A percentile compares a stretch with the other conserved stretches of the same genome.
These are phyloP conservation scores for Emydura subglobosa DNA, from an alignment of 2,113 vertebrate genomes.

Conservation along the genomic window DNA sequence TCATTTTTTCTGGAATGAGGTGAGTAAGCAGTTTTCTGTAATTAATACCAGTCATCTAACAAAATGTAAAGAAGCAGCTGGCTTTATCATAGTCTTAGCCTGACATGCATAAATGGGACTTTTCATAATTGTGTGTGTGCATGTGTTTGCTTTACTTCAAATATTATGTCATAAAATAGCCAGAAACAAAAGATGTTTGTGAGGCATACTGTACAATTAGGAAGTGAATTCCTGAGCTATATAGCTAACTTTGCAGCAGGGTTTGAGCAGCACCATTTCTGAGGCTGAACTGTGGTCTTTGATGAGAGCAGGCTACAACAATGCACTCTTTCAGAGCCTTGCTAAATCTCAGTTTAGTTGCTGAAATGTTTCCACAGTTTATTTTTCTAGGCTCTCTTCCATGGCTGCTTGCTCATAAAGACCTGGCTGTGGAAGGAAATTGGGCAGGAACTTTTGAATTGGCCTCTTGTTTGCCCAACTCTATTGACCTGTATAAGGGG, in stretches of 20 bases:
- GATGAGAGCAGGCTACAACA: slow-evolving; percentile 82
- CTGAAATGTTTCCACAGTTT: slow-evolving; percentile 83
- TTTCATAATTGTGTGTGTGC: not conserved
- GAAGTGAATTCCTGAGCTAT: slow-evolving; percentile 45
- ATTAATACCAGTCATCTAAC: not conserved
- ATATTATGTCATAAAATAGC: not conserved
- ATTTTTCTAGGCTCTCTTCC: slow-evolving; percentile 86
- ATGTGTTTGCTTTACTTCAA: not conserved
- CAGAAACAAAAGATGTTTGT: slow-evolving; percentile 54
- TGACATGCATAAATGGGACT: not conserved
- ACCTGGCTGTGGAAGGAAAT: slow-evolving; percentile 74
- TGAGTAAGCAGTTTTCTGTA: slow-evolving; percentile 6
- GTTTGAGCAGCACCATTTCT: slow-evolving; percentile 60
- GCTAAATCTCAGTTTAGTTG: slow-evolving; percentile 77
- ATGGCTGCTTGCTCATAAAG: slow-evolving; percentile 78
- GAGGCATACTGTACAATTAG: not conserved
- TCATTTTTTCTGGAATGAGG: not conserved
- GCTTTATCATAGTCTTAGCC: not conserved
- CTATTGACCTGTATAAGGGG: not conserved
- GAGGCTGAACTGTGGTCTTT: slow-evolving; percentile 80
- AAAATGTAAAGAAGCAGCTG: not conserved
- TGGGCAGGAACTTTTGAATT: slow-evolving; percentile 76
- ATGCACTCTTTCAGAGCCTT: slow-evolving; percentile 84
- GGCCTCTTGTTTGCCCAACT: slow-evolving; percentile 68
- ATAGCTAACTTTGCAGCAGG: slow-evolving; percentile 8